These are phyloP conservation scores for Oreocharis arfaki DNA, from an alignment of 2,113 vertebrate species.

Conservation along the genomic window DNA sequence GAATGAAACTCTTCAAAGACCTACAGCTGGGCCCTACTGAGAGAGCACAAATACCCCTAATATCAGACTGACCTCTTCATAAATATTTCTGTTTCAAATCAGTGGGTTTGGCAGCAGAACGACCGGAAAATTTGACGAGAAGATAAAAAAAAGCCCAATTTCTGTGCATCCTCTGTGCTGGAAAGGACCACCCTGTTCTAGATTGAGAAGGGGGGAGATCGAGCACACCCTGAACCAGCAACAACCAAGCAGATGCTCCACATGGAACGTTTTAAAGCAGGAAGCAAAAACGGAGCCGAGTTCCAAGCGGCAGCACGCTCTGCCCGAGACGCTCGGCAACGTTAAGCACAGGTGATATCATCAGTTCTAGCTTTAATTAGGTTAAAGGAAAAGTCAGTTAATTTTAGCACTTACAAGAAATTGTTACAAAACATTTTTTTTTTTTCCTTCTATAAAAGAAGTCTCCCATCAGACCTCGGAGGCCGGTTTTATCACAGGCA, in stretches of 20 bases:
- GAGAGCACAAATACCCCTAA: neutral
- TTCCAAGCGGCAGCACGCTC: neutral
- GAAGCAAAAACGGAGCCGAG: neutral
- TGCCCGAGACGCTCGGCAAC: neutral
- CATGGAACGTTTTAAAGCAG: neutral
- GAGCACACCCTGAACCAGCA: neutral
- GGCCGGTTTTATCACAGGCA: constrained; percentile 59
- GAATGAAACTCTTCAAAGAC: neutral
- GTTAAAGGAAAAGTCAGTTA: constrained; percentile 50
- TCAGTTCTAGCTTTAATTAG: constrained; percentile 36
- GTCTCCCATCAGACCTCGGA: constrained; percentile 9
- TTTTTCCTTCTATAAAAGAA: constrained; percentile 45
- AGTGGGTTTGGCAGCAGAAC: neutral
- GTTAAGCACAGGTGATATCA: constrained; percentile 32
- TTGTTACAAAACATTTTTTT: constrained; percentile 39
- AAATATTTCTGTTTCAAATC: neutral
- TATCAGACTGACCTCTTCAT: neutral
- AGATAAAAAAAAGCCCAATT: accelerated
- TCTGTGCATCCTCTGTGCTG: neutral
- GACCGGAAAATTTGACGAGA: neutral
- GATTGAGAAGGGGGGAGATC: neutral
- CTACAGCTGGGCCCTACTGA: neutral
- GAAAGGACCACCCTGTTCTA: neutral
- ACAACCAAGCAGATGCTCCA: neutral
- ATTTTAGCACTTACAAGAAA: constrained; percentile 62